A percentile compares a stretch with the other conserved stretches of the same genome.
These are phyloP conservation scores for Nettapus auritus DNA, from an alignment of 2,113 vertebrate species.

Conservation along the genomic window DNA sequence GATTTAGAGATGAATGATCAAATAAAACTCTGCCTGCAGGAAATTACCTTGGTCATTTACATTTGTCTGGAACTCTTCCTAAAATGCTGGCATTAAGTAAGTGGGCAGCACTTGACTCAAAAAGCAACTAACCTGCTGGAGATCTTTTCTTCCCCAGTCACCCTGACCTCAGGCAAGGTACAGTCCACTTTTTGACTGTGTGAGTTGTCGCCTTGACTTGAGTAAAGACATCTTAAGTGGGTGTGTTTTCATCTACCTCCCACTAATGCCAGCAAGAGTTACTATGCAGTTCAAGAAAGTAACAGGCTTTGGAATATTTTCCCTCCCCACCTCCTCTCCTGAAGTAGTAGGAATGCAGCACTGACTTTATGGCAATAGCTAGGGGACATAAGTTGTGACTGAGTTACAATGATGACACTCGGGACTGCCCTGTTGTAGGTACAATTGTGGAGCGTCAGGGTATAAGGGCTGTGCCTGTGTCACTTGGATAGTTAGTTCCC, in stretches of 20 bases:
- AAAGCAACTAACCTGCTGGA: background rate
- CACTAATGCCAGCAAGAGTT: background rate
- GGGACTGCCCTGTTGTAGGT: background rate
- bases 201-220: background rate
- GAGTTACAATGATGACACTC: background rate
- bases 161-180: background rate
- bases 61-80: background rate
- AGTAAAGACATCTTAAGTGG: background rate
- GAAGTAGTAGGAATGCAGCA: background rate
- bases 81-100: background rate
- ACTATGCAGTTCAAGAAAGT: background rate
- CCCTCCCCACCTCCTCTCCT: rapidly evolving
- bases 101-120: background rate
- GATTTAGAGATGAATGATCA: background rate
- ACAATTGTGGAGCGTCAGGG: background rate
- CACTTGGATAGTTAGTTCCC: background rate
- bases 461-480: background rate
- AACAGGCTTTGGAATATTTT: background rate
- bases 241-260: background rate
- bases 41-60: background rate
- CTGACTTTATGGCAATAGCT: background rate
- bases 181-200: background rate
- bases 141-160: background rate
- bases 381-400: background rate
- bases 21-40: background rate